Percentiles rank a stretch among this genome's conserved stretches.
Evolutionary conservation across 2,888 invertebrate species (phyloP).

Genomic region (Synergus itoensis): DNA sequence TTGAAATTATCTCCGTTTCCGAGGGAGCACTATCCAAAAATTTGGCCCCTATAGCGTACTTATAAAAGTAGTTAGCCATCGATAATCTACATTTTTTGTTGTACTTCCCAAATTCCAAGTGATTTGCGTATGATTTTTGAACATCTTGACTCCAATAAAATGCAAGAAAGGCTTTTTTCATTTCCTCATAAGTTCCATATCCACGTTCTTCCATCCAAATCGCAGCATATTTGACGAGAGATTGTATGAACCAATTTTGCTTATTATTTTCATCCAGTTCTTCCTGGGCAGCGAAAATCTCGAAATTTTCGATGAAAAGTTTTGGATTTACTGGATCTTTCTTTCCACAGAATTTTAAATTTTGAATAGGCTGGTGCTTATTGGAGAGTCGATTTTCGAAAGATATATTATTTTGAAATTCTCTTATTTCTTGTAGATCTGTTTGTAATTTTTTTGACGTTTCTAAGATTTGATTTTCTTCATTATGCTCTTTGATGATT

Average conservation of each 20-base stretch:
- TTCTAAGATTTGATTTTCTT: neutral
- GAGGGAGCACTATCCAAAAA: slow-evolving; percentile 5
- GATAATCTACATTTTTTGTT: neutral
- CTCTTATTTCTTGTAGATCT: neutral
- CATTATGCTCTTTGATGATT: neutral
- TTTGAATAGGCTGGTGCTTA: neutral
- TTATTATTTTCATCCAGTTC: slow-evolving; percentile 12
- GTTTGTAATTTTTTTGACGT: neutral
- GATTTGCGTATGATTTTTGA: neutral
- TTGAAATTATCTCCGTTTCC: slow-evolving; percentile 24
- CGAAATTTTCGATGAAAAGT: slow-evolving; percentile 27
- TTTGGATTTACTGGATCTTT: slow-evolving; percentile 12
- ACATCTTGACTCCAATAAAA: slow-evolving; percentile 31
- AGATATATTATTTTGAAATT: slow-evolving; percentile 3
- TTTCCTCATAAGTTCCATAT: slow-evolving; percentile 13
- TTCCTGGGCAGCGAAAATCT: neutral
- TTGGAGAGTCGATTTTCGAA: neutral
- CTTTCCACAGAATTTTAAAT: slow-evolving; percentile 26
- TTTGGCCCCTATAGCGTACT: slow-evolving; percentile 17
- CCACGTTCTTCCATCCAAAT: slow-evolving; percentile 15
- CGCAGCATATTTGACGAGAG: slow-evolving; percentile 22
- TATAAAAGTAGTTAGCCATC: slow-evolving; percentile 16
- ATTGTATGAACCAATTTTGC: neutral
- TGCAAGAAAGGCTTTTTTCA: slow-evolving; percentile 27
- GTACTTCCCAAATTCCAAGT: slow-evolving; percentile 6